Evolutionary conservation across 2,113 vertebrate genomes (phyloP).

Genomic region (Halcyon malimbica): DNA sequence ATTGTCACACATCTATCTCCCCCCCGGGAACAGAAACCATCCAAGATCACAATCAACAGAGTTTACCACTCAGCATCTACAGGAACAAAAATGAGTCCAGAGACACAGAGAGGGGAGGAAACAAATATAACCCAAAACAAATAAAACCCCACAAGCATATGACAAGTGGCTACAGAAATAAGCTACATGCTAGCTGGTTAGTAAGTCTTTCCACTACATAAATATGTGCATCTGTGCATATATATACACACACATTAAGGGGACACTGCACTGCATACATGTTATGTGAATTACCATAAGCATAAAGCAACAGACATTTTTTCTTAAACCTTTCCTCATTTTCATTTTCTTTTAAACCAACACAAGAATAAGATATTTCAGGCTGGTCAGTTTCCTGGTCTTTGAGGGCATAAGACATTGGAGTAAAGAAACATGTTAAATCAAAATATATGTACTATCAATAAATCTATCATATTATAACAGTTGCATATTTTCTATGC

Average conservation of each 20-base stretch:
- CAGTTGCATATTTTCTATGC: not conserved
- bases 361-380: not conserved
- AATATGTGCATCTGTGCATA: not conserved
- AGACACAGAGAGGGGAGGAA: not conserved
- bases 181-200: not conserved
- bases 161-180: not conserved
- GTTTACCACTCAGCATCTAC: not conserved
- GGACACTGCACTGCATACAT: not conserved
- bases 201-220: not conserved
- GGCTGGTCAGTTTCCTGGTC: not conserved
- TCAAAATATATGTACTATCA: not conserved
- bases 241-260: not conserved
- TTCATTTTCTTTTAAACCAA: not conserved
- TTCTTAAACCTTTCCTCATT: not conserved
- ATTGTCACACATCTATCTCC: not conserved
- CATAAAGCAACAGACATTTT: not conserved
- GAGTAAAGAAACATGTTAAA: not conserved
- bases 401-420: not conserved
- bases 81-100: not conserved
- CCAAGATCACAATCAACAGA: not conserved
- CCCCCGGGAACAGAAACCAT: not conserved
- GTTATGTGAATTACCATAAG: not conserved
- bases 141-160: not conserved
- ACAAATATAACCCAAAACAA: not conserved
- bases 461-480: not conserved